These are phyloP conservation scores for Hyperopisus bebe DNA, from an alignment of 2,113 vertebrate genomes.

Conservation along the genomic window DNA sequence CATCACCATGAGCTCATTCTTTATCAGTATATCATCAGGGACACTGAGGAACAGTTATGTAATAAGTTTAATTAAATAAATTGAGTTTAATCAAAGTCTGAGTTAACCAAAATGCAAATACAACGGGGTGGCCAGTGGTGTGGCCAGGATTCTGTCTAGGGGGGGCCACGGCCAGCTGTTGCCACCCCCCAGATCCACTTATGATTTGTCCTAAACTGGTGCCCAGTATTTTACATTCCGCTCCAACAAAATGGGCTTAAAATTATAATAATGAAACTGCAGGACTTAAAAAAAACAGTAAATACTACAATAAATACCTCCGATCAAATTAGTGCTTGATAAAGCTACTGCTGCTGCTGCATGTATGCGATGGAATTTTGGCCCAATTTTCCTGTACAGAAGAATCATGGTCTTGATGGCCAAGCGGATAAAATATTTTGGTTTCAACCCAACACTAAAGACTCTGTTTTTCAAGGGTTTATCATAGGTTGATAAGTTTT, in stretches of 20 bases:
- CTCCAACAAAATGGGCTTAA: neutral
- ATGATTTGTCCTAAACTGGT: neutral
- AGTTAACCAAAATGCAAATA: too few relatives aligned
- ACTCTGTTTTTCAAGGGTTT: neutral
- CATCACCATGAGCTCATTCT: too few relatives aligned
- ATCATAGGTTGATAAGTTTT: neutral
- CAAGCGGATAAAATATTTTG: neutral
- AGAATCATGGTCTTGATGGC: neutral
- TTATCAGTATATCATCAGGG: too few relatives aligned
- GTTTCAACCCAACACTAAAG: neutral
- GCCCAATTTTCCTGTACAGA: neutral
- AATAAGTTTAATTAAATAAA: too few relatives aligned
- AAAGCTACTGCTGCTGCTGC: neutral
- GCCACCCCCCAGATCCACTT: too few relatives aligned
- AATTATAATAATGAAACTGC: neutral
- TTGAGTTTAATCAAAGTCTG: too few relatives aligned
- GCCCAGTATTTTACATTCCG: neutral
- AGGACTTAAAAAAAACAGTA: neutral
- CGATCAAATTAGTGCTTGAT: neutral
- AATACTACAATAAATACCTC: neutral
- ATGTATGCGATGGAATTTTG: neutral
- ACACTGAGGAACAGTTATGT: too few relatives aligned
- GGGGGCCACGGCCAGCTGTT: too few relatives aligned
- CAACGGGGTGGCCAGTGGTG: too few relatives aligned
- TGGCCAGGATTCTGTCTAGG: too few relatives aligned